Conservation (phyloP, 2,113 vertebrate genomes). For the Atherinomorus stipes region DNA sequence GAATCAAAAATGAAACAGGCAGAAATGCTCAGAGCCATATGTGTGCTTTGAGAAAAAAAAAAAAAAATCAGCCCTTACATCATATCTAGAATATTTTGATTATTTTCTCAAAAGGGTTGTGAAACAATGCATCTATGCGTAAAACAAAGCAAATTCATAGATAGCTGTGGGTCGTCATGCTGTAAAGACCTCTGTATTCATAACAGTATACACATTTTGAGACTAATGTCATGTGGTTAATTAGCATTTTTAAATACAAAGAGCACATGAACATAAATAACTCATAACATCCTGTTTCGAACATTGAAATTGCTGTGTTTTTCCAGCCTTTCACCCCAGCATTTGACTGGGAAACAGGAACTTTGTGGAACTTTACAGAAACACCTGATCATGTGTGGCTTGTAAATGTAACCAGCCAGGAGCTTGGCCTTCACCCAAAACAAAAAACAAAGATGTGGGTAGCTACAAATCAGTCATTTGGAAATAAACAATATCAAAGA, state of each 20-base stretch:
- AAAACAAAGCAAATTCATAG: conserved; percentile 52
- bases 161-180: conserved; percentile 23
- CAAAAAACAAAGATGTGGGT: conserved; percentile 57
- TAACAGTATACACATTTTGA: background rate
- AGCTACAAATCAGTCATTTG: conserved; percentile 62
- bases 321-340: background rate
- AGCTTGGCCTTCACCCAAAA: conserved; percentile 65
- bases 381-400: conserved; percentile 8
- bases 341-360: background rate
- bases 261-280: background rate
- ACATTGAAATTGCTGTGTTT: background rate
- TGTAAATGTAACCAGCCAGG: conserved; percentile 55
- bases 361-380: conserved; percentile 54
- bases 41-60: no score
- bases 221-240: background rate
- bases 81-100: conserved; percentile 13
- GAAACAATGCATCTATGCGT: conserved; percentile 43
- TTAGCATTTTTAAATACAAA: background rate
- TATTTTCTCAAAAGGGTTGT: conserved; percentile 40
- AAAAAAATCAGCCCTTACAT: background rate
- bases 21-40: conserved; percentile 46
- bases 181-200: background rate
- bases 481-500: conserved; percentile 71
- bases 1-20: conserved; percentile 55
- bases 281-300: background rate